A percentile compares a stretch with the other conserved stretches of the same genome.
Evolutionary conservation across 1,140 invertebrate genomes (phyloP).

Genomic region (Neotoxoptera formosana): DNA sequence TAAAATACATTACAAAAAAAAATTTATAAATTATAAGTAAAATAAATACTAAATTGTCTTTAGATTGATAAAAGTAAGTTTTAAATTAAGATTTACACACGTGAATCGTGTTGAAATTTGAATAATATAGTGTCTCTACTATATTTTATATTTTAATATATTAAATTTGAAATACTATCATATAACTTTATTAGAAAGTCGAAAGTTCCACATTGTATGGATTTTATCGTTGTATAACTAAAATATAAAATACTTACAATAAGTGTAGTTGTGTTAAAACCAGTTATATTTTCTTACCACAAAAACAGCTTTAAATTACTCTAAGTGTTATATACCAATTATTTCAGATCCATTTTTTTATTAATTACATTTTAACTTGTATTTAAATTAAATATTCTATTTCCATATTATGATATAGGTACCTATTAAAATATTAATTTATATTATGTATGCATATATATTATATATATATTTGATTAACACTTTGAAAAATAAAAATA

Average conservation of each 20-base stretch:
- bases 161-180: neutral
- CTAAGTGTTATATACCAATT: neutral
- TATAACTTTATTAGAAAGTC: neutral
- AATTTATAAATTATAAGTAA: too few relatives aligned
- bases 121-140: neutral
- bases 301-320: neutral
- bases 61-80: too few relatives aligned
- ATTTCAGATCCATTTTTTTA: neutral
- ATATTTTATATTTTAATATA: neutral
- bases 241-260: neutral
- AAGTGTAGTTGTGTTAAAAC: neutral
- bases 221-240: neutral
- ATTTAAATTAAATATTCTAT: too few relatives aligned
- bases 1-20: too few relatives aligned
- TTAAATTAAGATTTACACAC: neutral
- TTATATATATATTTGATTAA: too few relatives aligned
- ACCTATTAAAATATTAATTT: too few relatives aligned
- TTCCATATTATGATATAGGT: too few relatives aligned
- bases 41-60: too few relatives aligned
- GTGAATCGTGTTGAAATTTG: neutral
- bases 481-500: too few relatives aligned
- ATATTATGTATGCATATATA: too few relatives aligned
- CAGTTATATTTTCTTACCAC: constrained; percentile 24
- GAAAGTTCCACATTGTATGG: neutral
- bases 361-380: neutral